A percentile compares a stretch with the other conserved stretches of the same genome.
Conservation (phyloP, 2,797 vertebrate genomes). For the Thamnophis elegans region DNA sequence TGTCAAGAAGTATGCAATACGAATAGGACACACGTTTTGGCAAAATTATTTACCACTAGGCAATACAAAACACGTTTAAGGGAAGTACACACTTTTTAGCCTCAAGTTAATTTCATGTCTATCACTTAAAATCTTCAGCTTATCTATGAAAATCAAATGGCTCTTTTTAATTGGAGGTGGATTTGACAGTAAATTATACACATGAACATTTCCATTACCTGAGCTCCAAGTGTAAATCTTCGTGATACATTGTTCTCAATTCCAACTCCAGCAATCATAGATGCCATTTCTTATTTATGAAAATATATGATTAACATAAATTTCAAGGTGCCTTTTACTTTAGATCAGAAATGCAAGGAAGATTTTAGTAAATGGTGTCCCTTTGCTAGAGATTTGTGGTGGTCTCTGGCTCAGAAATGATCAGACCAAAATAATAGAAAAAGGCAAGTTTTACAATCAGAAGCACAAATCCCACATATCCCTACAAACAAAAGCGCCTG, state of each 20-base stretch:
- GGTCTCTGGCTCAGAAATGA: neutral
- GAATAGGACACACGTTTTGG: neutral
- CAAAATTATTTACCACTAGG: rapidly evolving
- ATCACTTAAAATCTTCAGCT: neutral
- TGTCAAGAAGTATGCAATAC: neutral
- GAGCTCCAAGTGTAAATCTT: neutral
- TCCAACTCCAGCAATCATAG: neutral
- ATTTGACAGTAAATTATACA: neutral
- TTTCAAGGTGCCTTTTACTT: neutral
- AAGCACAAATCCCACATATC: neutral
- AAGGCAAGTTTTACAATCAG: constrained; percentile 5
- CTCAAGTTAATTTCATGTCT: constrained; percentile 6
- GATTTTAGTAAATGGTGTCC: neutral
- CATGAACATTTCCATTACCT: neutral
- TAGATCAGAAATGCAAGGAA: neutral
- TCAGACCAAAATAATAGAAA: neutral
- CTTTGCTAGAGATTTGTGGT: neutral
- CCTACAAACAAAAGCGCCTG: constrained; percentile 8
- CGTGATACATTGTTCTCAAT: neutral
- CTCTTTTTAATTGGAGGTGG: neutral
- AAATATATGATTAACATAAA: neutral
- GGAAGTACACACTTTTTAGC: neutral
- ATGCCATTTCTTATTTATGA: neutral
- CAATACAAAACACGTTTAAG: neutral
- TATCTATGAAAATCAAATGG: neutral